phyloP scores from a whole-genome alignment of 2,113 vertebrate species.

The Sialia sialis region DNA sequence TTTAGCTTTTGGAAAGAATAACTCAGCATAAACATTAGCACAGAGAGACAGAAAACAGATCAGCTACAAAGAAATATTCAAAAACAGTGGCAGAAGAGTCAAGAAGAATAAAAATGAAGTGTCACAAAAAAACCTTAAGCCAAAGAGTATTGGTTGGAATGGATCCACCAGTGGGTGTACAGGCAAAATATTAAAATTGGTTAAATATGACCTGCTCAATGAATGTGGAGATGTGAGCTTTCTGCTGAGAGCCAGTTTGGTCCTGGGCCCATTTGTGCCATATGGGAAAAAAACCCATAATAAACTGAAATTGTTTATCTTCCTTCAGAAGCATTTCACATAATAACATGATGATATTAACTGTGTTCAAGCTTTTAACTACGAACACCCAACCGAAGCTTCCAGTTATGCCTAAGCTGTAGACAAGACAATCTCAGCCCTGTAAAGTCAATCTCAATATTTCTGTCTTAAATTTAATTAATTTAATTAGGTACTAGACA shows the following conservation, averaged over 20 bases:
- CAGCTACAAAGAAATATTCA: background rate
- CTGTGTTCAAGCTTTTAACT: background rate
- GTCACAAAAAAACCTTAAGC: background rate
- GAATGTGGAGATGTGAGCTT: background rate
- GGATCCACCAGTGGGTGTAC: background rate
- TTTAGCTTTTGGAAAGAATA: constrained; percentile 3
- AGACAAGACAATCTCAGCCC: background rate
- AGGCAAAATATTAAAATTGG: background rate
- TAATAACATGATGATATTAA: background rate
- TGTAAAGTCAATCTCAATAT: background rate
- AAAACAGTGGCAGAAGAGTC: background rate
- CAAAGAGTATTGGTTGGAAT: background rate
- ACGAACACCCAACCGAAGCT: background rate
- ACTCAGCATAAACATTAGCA: background rate
- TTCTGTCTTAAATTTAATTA: background rate
- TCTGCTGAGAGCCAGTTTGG: constrained; percentile 4
- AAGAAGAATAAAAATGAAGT: background rate
- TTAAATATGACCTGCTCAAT: background rate
- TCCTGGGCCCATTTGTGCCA: background rate
- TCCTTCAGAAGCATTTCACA: background rate
- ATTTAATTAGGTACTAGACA: background rate
- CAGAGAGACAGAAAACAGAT: background rate
- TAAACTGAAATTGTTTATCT: constrained; percentile 7
- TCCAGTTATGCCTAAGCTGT: background rate
- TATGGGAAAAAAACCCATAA: background rate